Base-by-base conservation (phyloP, 2,113 vertebrate genomes). In the Syrmaticus mikado region DNA sequence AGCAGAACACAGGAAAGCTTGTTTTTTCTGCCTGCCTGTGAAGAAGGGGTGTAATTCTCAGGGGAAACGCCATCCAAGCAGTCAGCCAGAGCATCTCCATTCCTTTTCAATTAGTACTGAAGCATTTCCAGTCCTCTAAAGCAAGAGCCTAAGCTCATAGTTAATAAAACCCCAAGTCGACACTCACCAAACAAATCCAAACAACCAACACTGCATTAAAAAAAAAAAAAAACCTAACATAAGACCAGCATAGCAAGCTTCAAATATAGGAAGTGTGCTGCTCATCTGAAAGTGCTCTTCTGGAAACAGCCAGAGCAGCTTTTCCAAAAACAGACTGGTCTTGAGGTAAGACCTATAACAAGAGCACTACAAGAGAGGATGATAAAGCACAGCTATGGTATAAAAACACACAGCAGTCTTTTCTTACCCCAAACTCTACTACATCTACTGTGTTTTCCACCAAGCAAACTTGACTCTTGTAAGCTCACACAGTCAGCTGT, bases 1-100 rank as follows among this genome's bases (percentile, higher is more conserved):
- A 94, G 90, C 93, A 91, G 70, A 95, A 92, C 11, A 97, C 80
- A 97, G 90, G 52, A 75, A 45, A 83, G 92, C 16, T 77, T 92
- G 76, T 96, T 82, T 88, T 94, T 77, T 83, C 61, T 40, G 61
- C 61, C 61, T 64, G 61, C 38, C 61, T 40, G 25, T 19, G 61
- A 40, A 62, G 61, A 62, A 40, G 61, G 61, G 61, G 18, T 28
- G 61, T 28, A 27, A 64, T 19, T 95, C 94, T 81, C 65, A n/a
- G 61, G 62, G 52, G 70, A 95, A 95, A 91, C 32, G 21, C 89
- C 84, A 80, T 5, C 80, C 93, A 87, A 94, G 87, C 73, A 78
- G 73, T 22, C n/a, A 0, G 73, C 36, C 73, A 90, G 76, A 62
- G 77, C 65, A 83, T 79, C 70, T 41, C 58, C 76, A 90, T 82